These are phyloP conservation scores for Phyllostomus hastatus DNA, from an alignment of 2,113 vertebrate genomes.

Conservation along the genomic window DNA sequence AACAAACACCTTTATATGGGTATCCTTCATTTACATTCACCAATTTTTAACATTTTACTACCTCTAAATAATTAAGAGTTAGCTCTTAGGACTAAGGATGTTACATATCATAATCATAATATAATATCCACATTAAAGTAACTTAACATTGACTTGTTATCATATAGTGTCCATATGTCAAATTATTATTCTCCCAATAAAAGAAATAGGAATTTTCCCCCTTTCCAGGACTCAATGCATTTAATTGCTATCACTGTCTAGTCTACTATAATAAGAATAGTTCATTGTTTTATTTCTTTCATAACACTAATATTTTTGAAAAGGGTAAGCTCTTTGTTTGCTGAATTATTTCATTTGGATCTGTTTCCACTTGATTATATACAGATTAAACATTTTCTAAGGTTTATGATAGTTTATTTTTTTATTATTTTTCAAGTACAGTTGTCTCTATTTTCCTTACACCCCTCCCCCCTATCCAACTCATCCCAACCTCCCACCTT, in stretches of 20 bases:
- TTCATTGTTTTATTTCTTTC: not conserved
- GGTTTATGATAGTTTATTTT: too few species aligned
- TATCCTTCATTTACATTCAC: not conserved
- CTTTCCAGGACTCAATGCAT: not conserved
- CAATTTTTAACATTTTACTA: not conserved
- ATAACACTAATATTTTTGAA: not conserved
- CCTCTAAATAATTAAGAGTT: not conserved
- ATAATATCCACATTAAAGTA: not conserved
- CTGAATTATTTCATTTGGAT: not conserved
- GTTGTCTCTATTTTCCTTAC: too few species aligned
- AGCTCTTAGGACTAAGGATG: not conserved
- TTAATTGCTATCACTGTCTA: not conserved
- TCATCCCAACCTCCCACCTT: too few species aligned
- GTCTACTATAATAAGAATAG: not conserved
- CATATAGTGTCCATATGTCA: not conserved
- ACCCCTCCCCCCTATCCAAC: too few species aligned
- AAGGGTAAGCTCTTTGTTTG: not conserved
- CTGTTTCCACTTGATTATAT: not conserved
- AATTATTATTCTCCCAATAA: not conserved
- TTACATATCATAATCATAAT: not conserved
- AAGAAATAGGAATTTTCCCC: not conserved
- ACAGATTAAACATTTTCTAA: not conserved
- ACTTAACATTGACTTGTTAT: not conserved
- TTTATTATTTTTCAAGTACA: too few species aligned
- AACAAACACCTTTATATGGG: not conserved